These are phyloP conservation scores for Campylomormyrus tamandua DNA, from an alignment of 2,113 vertebrate species.

Conservation along the genomic window DNA sequence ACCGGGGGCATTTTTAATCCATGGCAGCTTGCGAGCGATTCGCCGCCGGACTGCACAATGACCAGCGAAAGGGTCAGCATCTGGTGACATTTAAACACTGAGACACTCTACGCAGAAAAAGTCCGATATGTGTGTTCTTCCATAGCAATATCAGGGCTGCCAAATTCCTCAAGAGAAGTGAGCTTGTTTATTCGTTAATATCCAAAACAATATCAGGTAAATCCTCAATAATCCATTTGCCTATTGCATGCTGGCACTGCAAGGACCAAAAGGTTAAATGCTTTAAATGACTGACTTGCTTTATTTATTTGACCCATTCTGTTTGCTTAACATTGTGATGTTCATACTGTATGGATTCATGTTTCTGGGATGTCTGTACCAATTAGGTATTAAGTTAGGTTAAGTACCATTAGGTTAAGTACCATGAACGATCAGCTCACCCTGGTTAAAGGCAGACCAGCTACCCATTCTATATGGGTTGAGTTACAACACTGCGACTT, in stretches of 20 bases:
- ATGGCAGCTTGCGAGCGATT: background rate
- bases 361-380: background rate
- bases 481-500: background rate
- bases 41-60: background rate
- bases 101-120: background rate
- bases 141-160: background rate
- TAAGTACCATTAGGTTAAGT: background rate
- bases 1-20: background rate
- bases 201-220: background rate
- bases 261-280: background rate
- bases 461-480: background rate
- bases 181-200: background rate
- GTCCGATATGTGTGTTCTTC: background rate
- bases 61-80: background rate
- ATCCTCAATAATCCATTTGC: background rate
- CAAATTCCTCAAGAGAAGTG: background rate
- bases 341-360: background rate
- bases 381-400: too few species aligned
- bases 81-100: background rate
- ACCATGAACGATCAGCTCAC: background rate
- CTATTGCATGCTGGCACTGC: background rate
- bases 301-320: background rate
- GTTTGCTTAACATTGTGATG: background rate
- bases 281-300: background rate
- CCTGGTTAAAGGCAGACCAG: background rate